These are phyloP conservation scores for Sander vitreus DNA, from an alignment of 2,113 vertebrate species.

Conservation along the genomic window DNA sequence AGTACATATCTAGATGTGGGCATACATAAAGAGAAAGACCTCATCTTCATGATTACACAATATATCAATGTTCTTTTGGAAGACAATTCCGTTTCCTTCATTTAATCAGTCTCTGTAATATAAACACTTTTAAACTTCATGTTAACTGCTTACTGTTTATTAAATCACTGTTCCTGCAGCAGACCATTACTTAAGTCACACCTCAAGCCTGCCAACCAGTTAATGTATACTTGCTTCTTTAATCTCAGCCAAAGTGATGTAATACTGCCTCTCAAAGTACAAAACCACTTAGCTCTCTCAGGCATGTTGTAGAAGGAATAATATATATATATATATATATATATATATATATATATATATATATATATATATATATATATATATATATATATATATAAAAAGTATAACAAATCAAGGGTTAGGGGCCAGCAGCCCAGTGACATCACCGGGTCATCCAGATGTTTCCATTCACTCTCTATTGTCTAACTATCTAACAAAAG, in stretches of 20 bases:
- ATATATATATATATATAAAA: too few relatives aligned
- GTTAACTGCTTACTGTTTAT: background rate
- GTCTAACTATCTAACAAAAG: background rate
- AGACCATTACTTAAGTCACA: conserved; percentile 28
- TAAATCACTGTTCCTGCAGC: conserved; percentile 16
- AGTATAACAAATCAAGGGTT: conserved; percentile 12
- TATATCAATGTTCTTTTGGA: background rate
- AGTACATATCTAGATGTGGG: background rate
- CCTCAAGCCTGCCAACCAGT: conserved; percentile 18
- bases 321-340: too few relatives aligned
- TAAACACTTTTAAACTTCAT: background rate
- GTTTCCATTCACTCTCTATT: conserved; percentile 1
- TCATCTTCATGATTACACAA: background rate
- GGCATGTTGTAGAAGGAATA: background rate
- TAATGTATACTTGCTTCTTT: conserved; percentile 24
- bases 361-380: too few relatives aligned
- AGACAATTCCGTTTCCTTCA: background rate
- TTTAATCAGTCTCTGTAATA: background rate
- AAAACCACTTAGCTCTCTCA: conserved; percentile 26
- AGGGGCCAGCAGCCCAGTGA: background rate
- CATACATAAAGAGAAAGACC: background rate
- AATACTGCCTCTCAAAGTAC: conserved; percentile 13
- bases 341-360: too few relatives aligned
- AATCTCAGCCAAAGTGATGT: conserved; percentile 27
- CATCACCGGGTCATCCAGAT: background rate